Conservation (phyloP, 2,888 invertebrate genomes). For the Aradus depressus region DNA sequence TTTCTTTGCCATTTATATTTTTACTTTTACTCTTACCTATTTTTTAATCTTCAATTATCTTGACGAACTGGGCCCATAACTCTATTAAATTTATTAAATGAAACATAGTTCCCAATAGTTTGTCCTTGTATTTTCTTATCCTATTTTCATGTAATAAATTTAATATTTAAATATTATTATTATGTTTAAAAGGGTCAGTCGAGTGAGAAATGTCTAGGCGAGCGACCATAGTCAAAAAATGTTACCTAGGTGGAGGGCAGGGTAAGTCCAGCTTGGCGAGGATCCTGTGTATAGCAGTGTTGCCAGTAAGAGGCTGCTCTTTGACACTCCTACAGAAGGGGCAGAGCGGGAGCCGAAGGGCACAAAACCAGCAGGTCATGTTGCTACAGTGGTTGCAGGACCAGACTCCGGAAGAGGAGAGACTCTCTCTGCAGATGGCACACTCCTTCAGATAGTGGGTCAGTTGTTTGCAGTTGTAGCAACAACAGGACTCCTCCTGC, state of each 20-base stretch:
- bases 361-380: conserved; percentile 22
- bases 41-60: too few relatives aligned
- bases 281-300: conserved; percentile 21
- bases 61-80: too few relatives aligned
- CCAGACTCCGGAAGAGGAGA: too few relatives aligned
- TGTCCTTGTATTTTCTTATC: too few relatives aligned
- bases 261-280: conserved; percentile 22
- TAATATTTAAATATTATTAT: too few relatives aligned
- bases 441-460: conserved; percentile 22
- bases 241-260: conserved; percentile 15
- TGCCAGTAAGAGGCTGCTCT: conserved; percentile 12
- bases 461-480: conserved; percentile 22
- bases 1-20: too few relatives aligned
- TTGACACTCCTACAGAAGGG: conserved; percentile 23
- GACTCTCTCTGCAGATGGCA: conserved; percentile 20
- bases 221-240: background rate
- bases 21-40: too few relatives aligned
- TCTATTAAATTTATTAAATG: too few relatives aligned
- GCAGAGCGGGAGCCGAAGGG: conserved; percentile 18
- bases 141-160: too few relatives aligned
- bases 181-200: background rate
- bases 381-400: conserved; percentile 24
- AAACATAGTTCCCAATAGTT: too few relatives aligned
- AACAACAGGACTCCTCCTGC: too few relatives aligned
- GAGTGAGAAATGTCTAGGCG: background rate